Percentiles rank a stretch among this genome's conserved stretches.
Evolutionary conservation across 2,113 vertebrate genomes (phyloP).

Genomic region (Carassius carassius): DNA sequence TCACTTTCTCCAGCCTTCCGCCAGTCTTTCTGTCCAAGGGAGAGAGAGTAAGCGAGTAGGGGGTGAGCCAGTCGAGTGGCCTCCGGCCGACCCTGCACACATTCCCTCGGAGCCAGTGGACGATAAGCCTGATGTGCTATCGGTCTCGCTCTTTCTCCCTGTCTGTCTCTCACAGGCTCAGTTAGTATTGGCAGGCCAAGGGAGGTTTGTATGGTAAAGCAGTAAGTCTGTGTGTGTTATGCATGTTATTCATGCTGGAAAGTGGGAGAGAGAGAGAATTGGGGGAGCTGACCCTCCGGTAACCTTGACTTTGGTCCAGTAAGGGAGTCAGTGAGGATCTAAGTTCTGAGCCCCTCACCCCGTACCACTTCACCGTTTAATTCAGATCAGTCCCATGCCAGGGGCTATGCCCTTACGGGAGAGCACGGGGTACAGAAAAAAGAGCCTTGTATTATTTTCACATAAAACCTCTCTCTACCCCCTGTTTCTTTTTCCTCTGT

Average conservation of each 20-base stretch:
- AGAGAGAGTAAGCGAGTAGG: constrained; percentile 48
- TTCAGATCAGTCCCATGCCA: constrained; percentile 14
- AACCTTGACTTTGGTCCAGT: constrained; percentile 61
- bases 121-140: constrained; percentile 61
- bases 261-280: constrained; percentile 17
- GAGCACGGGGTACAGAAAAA: constrained; percentile 2
- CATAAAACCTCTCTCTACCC: background rate
- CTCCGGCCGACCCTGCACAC: constrained; percentile 61
- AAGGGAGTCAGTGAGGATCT: constrained; percentile 52
- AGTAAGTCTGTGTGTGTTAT: constrained; percentile 35
- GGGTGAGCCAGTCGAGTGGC: constrained; percentile 64
- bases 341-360: constrained; percentile 37
- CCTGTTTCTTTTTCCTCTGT: constrained; percentile 5
- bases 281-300: constrained; percentile 54
- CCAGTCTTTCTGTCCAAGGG: constrained; percentile 59
- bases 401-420: constrained; percentile 27
- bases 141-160: constrained; percentile 44
- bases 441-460: constrained; percentile 10
- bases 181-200: constrained; percentile 49
- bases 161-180: constrained; percentile 22
- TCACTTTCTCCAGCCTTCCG: constrained; percentile 73
- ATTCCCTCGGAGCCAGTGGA: constrained; percentile 59
- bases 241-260: constrained; percentile 31
- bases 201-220: constrained; percentile 35
- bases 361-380: constrained; percentile 25